Conservation (phyloP, 2,888 invertebrate species). For the Pammene aurita region DNA sequence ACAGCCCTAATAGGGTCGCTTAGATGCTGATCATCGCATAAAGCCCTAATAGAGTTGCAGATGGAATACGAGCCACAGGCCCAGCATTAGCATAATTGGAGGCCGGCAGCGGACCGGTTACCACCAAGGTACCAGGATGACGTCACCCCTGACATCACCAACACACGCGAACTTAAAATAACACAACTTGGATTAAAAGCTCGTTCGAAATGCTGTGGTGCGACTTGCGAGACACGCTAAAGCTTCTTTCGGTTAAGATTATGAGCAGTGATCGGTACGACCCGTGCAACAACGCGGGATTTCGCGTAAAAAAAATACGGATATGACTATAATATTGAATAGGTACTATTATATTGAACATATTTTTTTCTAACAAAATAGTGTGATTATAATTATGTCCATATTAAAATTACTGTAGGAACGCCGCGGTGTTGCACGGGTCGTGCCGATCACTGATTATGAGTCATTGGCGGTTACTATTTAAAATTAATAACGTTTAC, state of each 20-base stretch:
- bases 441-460: no score
- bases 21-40: constrained; percentile 25
- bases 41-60: constrained; percentile 48
- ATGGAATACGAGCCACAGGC: constrained; percentile 48
- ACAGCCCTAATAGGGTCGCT: constrained; percentile 15
- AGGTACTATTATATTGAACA: no score
- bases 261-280: no score
- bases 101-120: constrained; percentile 71
- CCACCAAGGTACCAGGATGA: constrained; percentile 62
- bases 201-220: neutral
- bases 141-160: constrained; percentile 76
- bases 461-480: neutral
- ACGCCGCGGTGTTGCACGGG: no score
- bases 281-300: no score
- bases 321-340: no score
- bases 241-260: constrained; percentile 20
- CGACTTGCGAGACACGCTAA: constrained; percentile 9
- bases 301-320: no score
- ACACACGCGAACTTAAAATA: constrained; percentile 40
- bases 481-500: neutral
- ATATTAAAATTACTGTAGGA: no score
- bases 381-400: no score
- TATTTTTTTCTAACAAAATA: no score
- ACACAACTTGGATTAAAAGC: constrained; percentile 15
- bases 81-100: constrained; percentile 77